Conservation (phyloP, 2,888 invertebrate genomes). For the Luperina testacea region DNA sequence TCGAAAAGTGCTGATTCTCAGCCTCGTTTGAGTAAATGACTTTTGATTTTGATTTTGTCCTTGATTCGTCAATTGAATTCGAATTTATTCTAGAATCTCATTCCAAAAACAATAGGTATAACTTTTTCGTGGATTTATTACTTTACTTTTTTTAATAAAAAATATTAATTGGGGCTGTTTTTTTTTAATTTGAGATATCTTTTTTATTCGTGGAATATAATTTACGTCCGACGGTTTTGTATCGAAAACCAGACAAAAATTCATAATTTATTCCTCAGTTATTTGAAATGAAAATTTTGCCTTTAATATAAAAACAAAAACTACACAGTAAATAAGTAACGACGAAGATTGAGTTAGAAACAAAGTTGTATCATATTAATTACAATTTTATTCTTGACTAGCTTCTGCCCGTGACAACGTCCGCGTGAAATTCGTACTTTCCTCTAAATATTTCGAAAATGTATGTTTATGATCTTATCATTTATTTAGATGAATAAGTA, state of each 20-base stretch:
- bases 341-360: conserved; percentile 26
- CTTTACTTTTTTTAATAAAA: not conserved
- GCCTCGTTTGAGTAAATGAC: too few relatives aligned
- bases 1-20: too few relatives aligned
- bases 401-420: too few relatives aligned
- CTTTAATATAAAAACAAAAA: not conserved
- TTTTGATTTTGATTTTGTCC: too few relatives aligned
- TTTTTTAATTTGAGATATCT: not conserved
- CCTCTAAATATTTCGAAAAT: too few relatives aligned
- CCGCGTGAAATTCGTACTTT: too few relatives aligned
- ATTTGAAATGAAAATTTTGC: not conserved
- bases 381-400: conserved; percentile 24
- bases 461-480: too few relatives aligned
- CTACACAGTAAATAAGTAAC: not conserved
- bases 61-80: not conserved
- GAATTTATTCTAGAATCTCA: not conserved
- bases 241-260: not conserved
- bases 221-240: not conserved
- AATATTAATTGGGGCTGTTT: not conserved
- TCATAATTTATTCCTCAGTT: not conserved
- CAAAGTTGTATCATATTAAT: conserved; percentile 38
- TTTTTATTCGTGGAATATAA: not conserved
- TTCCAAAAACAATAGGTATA: not conserved
- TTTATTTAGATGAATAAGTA: too few relatives aligned
- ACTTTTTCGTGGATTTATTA: not conserved